A percentile compares a stretch with the other conserved stretches of the same genome.
Conservation (phyloP, 2,113 vertebrate genomes). For the Planiliza haematocheilus region DNA sequence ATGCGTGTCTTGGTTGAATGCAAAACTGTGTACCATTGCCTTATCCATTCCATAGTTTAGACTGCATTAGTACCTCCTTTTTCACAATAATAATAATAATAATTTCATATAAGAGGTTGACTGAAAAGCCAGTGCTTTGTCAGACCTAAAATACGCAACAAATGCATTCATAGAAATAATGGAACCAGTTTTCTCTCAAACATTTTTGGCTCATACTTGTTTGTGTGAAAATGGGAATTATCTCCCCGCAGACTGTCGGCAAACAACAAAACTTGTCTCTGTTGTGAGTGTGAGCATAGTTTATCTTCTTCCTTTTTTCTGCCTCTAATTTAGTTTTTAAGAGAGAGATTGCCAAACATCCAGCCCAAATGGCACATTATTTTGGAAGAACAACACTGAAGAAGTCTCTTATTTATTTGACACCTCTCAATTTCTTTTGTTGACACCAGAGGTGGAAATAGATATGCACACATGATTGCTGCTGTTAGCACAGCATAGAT, state of each 20-base stretch:
- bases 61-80: neutral
- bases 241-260: neutral
- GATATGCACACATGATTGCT: conserved; percentile 15
- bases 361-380: conserved; percentile 17
- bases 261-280: conserved; percentile 10
- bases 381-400: conserved; percentile 31
- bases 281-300: neutral
- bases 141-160: neutral
- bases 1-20: conserved; percentile 7
- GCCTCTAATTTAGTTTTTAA: conserved; percentile 11
- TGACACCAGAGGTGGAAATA: conserved; percentile 35
- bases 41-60: conserved; percentile 2
- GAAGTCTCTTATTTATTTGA: conserved; percentile 48
- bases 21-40: neutral
- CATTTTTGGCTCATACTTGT: conserved; percentile 1
- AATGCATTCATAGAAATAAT: neutral
- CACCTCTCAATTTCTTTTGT: conserved; percentile 23
- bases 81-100: no score
- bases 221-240: neutral
- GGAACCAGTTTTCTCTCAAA: neutral
- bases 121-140: conserved; percentile 4
- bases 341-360: conserved; percentile 9
- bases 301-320: conserved; percentile 3
- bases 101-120: neutral
- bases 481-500: conserved; percentile 22